These are phyloP conservation scores for Fundulus diaphanus DNA, from an alignment of 2,797 vertebrate genomes.

Conservation along the genomic window DNA sequence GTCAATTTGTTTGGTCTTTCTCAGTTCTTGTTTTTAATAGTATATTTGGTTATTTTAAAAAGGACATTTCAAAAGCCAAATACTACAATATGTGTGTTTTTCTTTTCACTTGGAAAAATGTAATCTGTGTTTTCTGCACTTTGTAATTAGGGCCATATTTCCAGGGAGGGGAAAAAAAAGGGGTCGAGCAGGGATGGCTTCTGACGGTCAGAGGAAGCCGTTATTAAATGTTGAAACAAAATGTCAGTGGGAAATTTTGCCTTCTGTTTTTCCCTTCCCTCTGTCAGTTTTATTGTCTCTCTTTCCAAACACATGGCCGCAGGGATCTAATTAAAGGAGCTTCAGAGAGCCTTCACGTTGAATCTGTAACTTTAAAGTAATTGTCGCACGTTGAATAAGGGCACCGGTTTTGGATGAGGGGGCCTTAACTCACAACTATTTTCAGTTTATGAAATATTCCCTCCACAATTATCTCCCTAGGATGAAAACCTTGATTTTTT, in stretches of 20 bases:
- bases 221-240: constrained; percentile 55
- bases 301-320: constrained; percentile 39
- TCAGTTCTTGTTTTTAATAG: background rate
- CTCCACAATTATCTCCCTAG: background rate
- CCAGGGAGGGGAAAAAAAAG: constrained; percentile 18
- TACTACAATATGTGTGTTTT: background rate
- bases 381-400: constrained; percentile 40
- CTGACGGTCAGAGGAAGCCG: constrained; percentile 25
- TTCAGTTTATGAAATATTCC: constrained; percentile 3
- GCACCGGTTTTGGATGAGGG: constrained; percentile 14
- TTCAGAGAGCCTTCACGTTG: constrained; percentile 19
- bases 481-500: too few species aligned
- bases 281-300: constrained; percentile 32
- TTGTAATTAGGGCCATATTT: constrained; percentile 48
- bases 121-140: constrained; percentile 41
- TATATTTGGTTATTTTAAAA: background rate
- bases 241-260: constrained; percentile 46
- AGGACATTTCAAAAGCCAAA: background rate
- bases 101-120: constrained; percentile 29
- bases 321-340: constrained; percentile 60
- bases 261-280: constrained; percentile 23
- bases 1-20: background rate
- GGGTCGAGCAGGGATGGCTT: constrained; percentile 34
- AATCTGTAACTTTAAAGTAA: constrained; percentile 48
- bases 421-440: constrained; percentile 17